Evolutionary conservation across 1,140 invertebrate genomes (phyloP), one percentile per base, ranked within the genome.

Genomic region (Metaphire vulgaris): DNA sequence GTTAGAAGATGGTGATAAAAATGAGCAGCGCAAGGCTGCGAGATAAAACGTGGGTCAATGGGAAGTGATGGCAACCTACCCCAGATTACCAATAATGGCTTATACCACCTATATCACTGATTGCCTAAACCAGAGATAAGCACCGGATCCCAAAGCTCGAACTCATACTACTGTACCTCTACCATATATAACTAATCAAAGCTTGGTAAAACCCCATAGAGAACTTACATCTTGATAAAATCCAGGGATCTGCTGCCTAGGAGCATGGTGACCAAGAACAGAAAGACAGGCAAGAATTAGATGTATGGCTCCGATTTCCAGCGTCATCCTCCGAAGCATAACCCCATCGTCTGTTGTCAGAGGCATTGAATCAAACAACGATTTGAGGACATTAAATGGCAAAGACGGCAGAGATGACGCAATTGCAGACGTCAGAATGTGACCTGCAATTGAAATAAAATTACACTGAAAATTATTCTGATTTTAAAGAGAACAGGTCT

Each of bases 211-310:
- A n/a, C n/a, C n/a, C 21, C 0, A 71, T n/a, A 26, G 30, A 65
- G 26, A 64, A 69, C 76, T 69, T 81, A 88, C 87, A 85, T 88
- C 87, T 75, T 87, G 85, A 75, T 88, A 86, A 33, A 88, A 80
- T 28, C 86, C 86, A 29, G 87, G 83, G n/a, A 86, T 79, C 16
- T 80, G 78, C 12, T 81, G 79, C 33, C 85, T 79, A 33, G 85
- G 85, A 14, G 89, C 88, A 82, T 95, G 93, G 84, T 96, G 94
- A 0, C 94, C 95, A 80, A 97, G 93, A 2, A 93, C 91, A 0
- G 93, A 92, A 29, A 96, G 87, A 83, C 93, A 96, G 34, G 92
- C 91, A 0, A 97, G 88, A 72, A 96, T 87, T 1, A 96, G 88
- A 80, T 93, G 89, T 80, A 95, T 89, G 56, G 92, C 92, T 16